A percentile compares a stretch with the other conserved stretches of the same genome.
These are phyloP conservation scores for Aporophyla nigra DNA, from an alignment of 2,888 invertebrate genomes.

Conservation along the genomic window DNA sequence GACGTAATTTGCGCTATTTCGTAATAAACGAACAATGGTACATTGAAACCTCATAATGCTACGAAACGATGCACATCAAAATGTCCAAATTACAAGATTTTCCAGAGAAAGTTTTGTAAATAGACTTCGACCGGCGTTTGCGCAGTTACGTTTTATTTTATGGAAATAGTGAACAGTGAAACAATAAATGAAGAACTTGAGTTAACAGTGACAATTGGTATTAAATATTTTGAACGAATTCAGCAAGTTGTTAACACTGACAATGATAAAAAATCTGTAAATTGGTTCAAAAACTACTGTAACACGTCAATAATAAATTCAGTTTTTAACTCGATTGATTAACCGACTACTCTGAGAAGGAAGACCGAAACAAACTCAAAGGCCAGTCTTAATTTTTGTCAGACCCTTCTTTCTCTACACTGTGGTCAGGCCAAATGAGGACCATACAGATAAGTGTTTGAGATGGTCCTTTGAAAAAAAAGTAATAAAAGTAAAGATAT, in stretches of 20 bases:
- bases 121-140: slow-evolving; percentile 21
- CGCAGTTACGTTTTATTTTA: slow-evolving; percentile 3
- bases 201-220: neutral
- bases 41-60: slow-evolving; percentile 57
- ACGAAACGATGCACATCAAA: slow-evolving; percentile 39
- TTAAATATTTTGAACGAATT: neutral
- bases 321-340: neutral
- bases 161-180: slow-evolving; percentile 11
- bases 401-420: too few species aligned
- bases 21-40: slow-evolving; percentile 59
- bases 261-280: neutral
- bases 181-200: slow-evolving; percentile 5
- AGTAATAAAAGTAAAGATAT: neutral
- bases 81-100: slow-evolving; percentile 51
- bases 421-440: neutral
- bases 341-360: too few species aligned
- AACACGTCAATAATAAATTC: neutral
- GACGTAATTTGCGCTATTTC: slow-evolving; percentile 34
- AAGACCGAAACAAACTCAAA: neutral
- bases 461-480: neutral
- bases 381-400: neutral
- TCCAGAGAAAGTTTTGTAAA: slow-evolving; percentile 52
- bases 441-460: neutral
- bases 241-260: too few species aligned
- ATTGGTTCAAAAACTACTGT: neutral